Evolutionary conservation across 92 coral and sea anemone species (phyloP).

Genomic region (Phymanthus crucifer): DNA sequence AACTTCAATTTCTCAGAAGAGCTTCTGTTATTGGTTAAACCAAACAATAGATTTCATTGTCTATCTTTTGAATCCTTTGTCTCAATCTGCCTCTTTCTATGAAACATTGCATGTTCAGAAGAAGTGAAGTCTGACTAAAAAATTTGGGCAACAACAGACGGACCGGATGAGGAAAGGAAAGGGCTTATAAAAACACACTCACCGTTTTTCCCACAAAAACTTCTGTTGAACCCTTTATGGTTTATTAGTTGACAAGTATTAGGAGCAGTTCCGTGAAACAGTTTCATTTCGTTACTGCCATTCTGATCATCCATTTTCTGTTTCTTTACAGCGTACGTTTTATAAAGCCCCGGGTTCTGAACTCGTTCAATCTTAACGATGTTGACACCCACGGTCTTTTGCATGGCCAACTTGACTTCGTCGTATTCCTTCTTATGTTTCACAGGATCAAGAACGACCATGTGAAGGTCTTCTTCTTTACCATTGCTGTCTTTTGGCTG

Average conservation of each 20-base stretch:
- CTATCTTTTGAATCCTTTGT: too few species aligned
- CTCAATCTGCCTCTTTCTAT: too few species aligned
- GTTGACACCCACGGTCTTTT: slow-evolving; percentile 16
- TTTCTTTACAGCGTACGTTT: slow-evolving; percentile 45
- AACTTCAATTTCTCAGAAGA: too few species aligned
- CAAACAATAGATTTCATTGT: too few species aligned
- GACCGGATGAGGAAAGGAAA: too few species aligned
- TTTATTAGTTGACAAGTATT: slow-evolving; percentile 32
- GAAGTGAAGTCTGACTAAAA: too few species aligned
- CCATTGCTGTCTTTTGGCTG: slow-evolving; percentile 58
- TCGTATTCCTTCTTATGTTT: slow-evolving; percentile 50
- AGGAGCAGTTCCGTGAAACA: slow-evolving; percentile 41
- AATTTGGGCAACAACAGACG: not conserved
- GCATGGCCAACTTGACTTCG: slow-evolving; percentile 12
- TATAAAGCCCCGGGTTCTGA: slow-evolving; percentile 60
- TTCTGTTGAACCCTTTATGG: slow-evolving; percentile 61
- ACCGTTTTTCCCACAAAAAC: slow-evolving; percentile 63
- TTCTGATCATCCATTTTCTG: slow-evolving; percentile 59
- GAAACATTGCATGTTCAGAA: too few species aligned
- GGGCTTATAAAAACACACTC: not conserved
- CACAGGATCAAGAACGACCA: slow-evolving; percentile 53
- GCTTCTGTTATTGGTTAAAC: too few species aligned
- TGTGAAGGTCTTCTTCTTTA: slow-evolving; percentile 52
- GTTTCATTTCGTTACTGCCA: slow-evolving; percentile 51
- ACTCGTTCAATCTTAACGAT: slow-evolving; percentile 54